Base-by-base conservation (phyloP, 1,140 invertebrate species). In the Mactra quadrangularis region DNA sequence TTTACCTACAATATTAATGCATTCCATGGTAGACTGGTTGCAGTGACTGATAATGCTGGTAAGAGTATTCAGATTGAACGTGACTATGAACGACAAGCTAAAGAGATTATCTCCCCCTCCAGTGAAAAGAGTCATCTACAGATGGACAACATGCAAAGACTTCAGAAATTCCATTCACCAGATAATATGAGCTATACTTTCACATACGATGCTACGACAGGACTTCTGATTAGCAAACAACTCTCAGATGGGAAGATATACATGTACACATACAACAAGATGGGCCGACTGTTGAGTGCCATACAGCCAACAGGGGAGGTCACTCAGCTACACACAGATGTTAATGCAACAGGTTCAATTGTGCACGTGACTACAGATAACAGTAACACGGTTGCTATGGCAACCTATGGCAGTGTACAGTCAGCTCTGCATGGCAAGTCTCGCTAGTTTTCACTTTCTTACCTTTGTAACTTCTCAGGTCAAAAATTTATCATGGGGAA, bases 1-100 rank as follows among this genome's bases (percentile, higher is more conserved):
- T 99, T 99, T 90, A 96, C 97, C 0, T 99, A 99, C 92, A 99
- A 98, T 86, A 97, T 99, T 0, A 98, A 98, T 89, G 99, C 98
- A 0, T 98, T 97, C 85, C 98, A 98, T 89, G 98, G 98, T 0
- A 98, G 98, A 92, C 93, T 99, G 2, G 97, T 96, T 86, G 97
- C 96, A 0, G 97, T 99, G 0, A 97, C 97, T 0, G 98, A 99
- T 91, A 96, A 97, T 0, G 96, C 97, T n/a, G 97, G 97, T 3
- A 98, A 98, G 74, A 87, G 83, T 93, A 96, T 99, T 95, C 97
- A 93, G 38, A 94, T 99, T 29, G 93, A 97, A 13, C 94, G 98
- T 22, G 97, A 99, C 90, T 90, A 89, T 78, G 87, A 89, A 53
- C 79, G 83, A 19, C 82, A 88, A 45, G 97, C 98, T 0, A 98